Base-by-base conservation (phyloP, 2,113 vertebrate species). In the Oryzias curvinotus region DNA sequence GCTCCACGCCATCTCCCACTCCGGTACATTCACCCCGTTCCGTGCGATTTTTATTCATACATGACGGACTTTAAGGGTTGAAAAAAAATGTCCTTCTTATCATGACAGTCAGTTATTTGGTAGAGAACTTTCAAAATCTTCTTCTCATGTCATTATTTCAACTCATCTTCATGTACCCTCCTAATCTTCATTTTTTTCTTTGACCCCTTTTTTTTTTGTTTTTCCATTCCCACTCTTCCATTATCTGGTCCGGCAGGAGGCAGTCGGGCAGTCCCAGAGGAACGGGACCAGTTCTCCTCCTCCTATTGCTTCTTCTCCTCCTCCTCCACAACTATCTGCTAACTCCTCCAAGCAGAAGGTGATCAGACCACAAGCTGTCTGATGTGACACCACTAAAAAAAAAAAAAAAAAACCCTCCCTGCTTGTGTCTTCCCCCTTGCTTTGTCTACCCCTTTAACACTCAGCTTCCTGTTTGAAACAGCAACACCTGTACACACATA, bases 321-420 rank as follows among this genome's bases (percentile, higher is more conserved):
- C 75, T 70, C 30, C 70, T 57, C 60, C 83, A 74, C 79, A 69
- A 47, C 78, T 53, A 51, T 54, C 83, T 43, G 7, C 75, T 70
- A 79, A 77, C 77, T 66, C 85, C 50, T 64, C 87, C 52, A 86
- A 81, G 61, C 82, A 74, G 59, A 89, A 89, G 87, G 87, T 89
- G 85, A 87, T 65, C 65, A 36, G 30, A 36, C 30, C 30, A 8
- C 30, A 36, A 36, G 30, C 30, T 36, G 30, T 36, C 30, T 36
- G 30, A 23, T 23, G 21, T 23, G 21, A 23, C 21, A 23, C 21
- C 21, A 23, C 21, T 23, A 23, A 23, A 23, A 23, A 23, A 23
- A 23, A 23, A 23, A 23, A 23, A 23, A 8, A 36, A 28, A 30
- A 30, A 30, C 5, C 28, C 30, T 10, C 30, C 30, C 30, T 36